Evolutionary conservation across 2,888 invertebrate genomes (phyloP).

Genomic region (Tetrapedia diversipes): DNA sequence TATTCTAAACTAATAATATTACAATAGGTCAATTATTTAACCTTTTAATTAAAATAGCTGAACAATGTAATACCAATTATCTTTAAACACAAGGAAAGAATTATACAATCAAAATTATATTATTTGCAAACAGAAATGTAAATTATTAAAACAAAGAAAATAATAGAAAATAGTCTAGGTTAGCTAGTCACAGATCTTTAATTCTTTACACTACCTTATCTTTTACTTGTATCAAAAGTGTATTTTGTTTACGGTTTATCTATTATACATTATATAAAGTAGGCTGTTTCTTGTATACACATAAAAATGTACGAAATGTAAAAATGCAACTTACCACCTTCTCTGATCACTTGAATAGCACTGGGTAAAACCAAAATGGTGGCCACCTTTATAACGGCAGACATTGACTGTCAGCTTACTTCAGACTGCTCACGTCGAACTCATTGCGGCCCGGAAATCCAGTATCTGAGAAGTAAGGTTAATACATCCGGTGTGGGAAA

Average conservation of each 20-base stretch:
- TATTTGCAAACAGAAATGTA: neutral
- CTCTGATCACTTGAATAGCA: neutral
- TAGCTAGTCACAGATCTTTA: neutral
- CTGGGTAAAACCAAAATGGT: constrained; percentile 11
- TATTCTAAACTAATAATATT: neutral
- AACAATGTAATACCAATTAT: neutral
- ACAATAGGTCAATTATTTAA: too few species aligned
- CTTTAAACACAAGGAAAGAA: too few species aligned
- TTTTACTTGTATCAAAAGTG: neutral
- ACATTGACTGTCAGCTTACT: neutral
- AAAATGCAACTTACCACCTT: neutral
- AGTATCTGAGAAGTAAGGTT: neutral
- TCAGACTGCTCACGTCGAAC: neutral
- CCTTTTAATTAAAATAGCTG: neutral
- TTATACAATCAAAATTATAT: neutral
- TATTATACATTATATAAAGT: neutral
- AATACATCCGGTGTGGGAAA: neutral
- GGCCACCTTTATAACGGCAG: neutral
- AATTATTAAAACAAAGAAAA: too few species aligned
- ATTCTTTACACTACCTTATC: neutral
- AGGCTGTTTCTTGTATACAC: neutral
- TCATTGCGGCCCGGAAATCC: neutral
- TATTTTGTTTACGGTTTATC: neutral
- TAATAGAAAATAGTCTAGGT: neutral
- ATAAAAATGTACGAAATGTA: neutral